phyloP scores from a whole-genome alignment of 2,113 vertebrate species.

The Planiliza haematocheilus region DNA sequence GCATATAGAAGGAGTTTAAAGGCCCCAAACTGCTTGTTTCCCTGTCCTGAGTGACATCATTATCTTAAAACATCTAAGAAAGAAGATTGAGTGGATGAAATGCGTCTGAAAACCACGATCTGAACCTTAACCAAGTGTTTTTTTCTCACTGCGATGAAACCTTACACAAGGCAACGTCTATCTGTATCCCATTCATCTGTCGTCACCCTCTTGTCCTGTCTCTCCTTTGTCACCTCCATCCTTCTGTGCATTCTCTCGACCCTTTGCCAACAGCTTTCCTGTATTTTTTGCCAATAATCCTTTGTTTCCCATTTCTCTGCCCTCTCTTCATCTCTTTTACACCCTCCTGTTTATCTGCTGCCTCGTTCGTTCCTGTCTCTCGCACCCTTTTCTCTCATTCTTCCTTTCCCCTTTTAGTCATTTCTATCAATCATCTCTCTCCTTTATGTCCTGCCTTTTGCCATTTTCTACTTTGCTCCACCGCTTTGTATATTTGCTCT shows the following conservation, averaged over 20 bases:
- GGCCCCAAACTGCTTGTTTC: no score
- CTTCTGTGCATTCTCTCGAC: background rate
- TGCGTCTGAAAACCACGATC: constrained; percentile 1
- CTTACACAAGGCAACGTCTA: background rate
- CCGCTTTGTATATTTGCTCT: constrained; percentile 40
- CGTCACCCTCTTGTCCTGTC: background rate
- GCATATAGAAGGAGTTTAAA: no score
- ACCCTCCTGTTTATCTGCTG: constrained; percentile 24
- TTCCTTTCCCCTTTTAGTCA: constrained; percentile 32
- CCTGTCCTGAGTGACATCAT: no score
- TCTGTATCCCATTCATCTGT: background rate
- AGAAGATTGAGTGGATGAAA: background rate
- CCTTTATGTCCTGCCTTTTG: constrained; percentile 33
- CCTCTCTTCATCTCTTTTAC: background rate
- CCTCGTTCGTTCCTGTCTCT: constrained; percentile 32
- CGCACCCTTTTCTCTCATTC: constrained; percentile 28
- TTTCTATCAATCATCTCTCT: constrained; percentile 53
- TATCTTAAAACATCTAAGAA: background rate
- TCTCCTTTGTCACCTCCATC: constrained; percentile 17
- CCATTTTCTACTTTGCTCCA: constrained; percentile 56
- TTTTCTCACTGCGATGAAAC: background rate
- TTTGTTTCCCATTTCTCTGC: constrained; percentile 14
- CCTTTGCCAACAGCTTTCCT: constrained; percentile 20
- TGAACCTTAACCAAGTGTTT: background rate
- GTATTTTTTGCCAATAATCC: constrained; percentile 28